phyloP scores from a whole-genome alignment of 2,113 vertebrate genomes.

The Pimephales promelas region DNA sequence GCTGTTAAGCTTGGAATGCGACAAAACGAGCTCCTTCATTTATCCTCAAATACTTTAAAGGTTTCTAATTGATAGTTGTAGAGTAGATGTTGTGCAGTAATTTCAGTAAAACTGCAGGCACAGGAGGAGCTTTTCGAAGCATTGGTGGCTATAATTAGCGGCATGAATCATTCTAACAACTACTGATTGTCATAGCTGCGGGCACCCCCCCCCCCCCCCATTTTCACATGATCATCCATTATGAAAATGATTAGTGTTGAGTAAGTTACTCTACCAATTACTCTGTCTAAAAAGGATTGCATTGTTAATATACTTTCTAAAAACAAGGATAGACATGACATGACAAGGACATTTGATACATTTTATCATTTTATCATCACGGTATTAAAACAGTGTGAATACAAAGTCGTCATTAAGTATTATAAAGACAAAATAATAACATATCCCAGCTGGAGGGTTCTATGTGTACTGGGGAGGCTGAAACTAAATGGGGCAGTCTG shows the following conservation, averaged over 20 bases:
- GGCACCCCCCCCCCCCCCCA: background rate
- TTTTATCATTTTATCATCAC: no score
- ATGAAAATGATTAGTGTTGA: conserved; percentile 47
- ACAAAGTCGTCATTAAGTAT: no score
- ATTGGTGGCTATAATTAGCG: conserved; percentile 58
- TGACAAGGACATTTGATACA: no score
- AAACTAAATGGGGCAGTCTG: no score
- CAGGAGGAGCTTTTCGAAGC: conserved; percentile 46
- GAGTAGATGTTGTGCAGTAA: background rate
- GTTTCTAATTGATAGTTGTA: background rate
- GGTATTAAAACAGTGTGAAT: no score
- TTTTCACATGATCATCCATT: conserved; percentile 60
- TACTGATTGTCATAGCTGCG: conserved; percentile 63
- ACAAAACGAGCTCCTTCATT: background rate
- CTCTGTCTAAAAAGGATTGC: no score
- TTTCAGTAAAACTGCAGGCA: conserved; percentile 36
- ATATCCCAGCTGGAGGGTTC: no score
- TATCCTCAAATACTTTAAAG: background rate
- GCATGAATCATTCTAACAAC: conserved; percentile 62
- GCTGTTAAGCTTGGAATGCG: background rate
- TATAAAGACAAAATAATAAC: no score
- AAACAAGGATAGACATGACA: no score
- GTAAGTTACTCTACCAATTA: no score
- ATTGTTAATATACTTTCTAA: no score
- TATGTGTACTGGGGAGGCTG: no score